phyloP scores from a whole-genome alignment of 2,113 vertebrate genomes.

The Epinephelus cyanopodus region DNA sequence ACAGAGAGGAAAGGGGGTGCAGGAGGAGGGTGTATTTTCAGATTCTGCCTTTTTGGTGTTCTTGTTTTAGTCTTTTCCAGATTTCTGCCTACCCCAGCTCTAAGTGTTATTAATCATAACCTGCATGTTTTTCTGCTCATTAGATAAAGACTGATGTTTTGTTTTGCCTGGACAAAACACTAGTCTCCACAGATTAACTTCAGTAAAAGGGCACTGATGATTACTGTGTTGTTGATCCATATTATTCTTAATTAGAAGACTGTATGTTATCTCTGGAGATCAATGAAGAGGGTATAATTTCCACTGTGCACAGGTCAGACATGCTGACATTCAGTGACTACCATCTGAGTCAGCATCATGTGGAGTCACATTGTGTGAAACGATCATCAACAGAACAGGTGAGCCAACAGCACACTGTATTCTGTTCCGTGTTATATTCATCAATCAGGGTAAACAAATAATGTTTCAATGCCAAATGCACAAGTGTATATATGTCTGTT shows the following conservation, averaged over 20 bases:
- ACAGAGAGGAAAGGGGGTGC: too few relatives aligned
- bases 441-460: neutral
- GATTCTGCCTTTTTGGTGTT: too few relatives aligned
- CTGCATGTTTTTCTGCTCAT: too few relatives aligned
- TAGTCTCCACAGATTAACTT: neutral
- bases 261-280: conserved; percentile 22
- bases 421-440: neutral
- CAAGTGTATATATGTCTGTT: neutral
- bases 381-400: neutral
- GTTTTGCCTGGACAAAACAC: too few relatives aligned
- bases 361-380: neutral
- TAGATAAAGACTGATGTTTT: too few relatives aligned
- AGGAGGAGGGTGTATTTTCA: too few relatives aligned
- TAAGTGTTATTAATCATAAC: too few relatives aligned
- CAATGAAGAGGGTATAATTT: neutral
- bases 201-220: neutral
- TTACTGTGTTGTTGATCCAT: neutral
- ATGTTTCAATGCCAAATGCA: neutral
- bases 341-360: neutral
- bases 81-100: too few relatives aligned
- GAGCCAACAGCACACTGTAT: neutral
- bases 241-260: conserved; percentile 31
- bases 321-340: neutral
- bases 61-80: too few relatives aligned
- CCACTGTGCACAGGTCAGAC: neutral